These are phyloP conservation scores for Drosophila ananassae DNA, from an alignment of 1,140 invertebrate species.

Conservation along the genomic window DNA sequence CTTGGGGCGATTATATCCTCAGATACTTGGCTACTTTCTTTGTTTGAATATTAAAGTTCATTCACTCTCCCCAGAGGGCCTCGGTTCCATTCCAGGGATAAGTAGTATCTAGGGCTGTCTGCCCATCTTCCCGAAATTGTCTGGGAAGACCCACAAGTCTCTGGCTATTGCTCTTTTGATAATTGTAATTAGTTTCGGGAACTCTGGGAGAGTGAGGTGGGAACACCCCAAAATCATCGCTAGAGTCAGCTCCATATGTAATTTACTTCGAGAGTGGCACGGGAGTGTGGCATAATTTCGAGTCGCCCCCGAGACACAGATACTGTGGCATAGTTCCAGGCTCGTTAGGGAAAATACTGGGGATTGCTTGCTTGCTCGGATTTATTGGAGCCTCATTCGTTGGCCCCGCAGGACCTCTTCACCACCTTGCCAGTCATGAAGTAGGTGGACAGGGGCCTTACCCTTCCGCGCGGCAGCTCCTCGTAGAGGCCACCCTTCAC, in stretches of 20 bases:
- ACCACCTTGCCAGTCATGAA: slow-evolving; percentile 53
- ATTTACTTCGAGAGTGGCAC: neutral
- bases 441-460: slow-evolving; percentile 47
- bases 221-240: neutral
- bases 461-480: slow-evolving; percentile 23
- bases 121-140: slow-evolving; percentile 47
- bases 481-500: slow-evolving; percentile 55
- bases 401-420: slow-evolving; percentile 44
- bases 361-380: neutral
- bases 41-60: slow-evolving; percentile 24
- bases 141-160: slow-evolving; percentile 63
- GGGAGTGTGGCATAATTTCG: slow-evolving; percentile 1
- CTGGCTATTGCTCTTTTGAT: neutral
- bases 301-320: neutral
- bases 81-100: neutral
- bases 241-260: neutral
- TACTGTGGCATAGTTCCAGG: slow-evolving; percentile 9
- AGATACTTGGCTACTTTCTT: slow-evolving; percentile 14
- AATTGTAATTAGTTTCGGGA: slow-evolving; percentile 7
- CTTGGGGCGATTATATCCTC: neutral
- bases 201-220: neutral
- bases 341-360: neutral
- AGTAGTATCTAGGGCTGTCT: neutral
- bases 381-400: slow-evolving; percentile 18
- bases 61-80: slow-evolving; percentile 11